Conservation (phyloP, 2,888 invertebrate species). For the Hecatera dysodea region DNA sequence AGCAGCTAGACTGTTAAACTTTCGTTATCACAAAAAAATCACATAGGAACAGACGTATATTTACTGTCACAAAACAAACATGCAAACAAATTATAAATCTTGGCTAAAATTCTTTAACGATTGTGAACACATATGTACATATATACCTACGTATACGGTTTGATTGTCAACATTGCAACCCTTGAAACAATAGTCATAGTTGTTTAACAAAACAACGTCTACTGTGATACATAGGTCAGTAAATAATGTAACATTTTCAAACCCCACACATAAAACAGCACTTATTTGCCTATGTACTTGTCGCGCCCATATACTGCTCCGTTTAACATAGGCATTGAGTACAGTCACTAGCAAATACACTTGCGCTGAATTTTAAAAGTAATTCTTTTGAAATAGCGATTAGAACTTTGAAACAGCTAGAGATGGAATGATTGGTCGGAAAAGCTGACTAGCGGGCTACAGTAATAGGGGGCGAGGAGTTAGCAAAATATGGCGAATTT, state of each 20-base stretch:
- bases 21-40: no score
- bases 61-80: no score
- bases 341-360: not conserved
- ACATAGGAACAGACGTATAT: no score
- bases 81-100: no score
- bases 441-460: not conserved
- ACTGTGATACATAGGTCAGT: slow-evolving; percentile 13
- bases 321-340: slow-evolving; percentile 39
- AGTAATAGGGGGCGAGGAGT: no score
- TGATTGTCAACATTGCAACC: not conserved
- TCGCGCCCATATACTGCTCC: slow-evolving; percentile 27
- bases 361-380: no score
- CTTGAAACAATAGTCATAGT: not conserved
- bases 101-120: no score
- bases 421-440: not conserved
- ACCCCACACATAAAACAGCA: slow-evolving; percentile 14
- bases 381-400: not conserved
- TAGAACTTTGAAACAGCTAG: not conserved
- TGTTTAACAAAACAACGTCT: not conserved
- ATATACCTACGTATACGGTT: not conserved
- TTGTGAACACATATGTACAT: no score
- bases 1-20: no score
- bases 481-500: no score
- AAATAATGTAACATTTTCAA: slow-evolving; percentile 26
- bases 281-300: slow-evolving; percentile 35